Percentiles rank a stretch among this genome's conserved stretches.
Conservation (phyloP, 2,797 vertebrate genomes). For the Nannoperca australis region DNA sequence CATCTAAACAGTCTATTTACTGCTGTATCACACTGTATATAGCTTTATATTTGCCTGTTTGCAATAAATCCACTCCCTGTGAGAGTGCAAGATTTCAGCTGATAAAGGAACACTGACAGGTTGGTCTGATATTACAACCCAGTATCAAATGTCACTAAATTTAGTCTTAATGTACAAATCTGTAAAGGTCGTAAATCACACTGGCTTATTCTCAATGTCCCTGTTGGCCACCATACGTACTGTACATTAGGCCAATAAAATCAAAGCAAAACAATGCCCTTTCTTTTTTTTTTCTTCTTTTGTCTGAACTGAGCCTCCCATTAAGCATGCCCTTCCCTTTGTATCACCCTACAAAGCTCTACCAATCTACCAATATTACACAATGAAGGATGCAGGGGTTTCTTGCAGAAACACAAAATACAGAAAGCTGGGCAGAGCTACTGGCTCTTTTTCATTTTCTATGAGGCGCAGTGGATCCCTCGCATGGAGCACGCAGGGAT, state of each 20-base stretch:
- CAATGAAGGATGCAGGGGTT: not conserved
- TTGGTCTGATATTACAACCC: not conserved
- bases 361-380: too few species aligned
- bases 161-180: not conserved
- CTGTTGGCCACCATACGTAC: not conserved
- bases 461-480: not conserved
- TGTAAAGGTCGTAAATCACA: not conserved
- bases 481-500: not conserved
- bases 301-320: not conserved
- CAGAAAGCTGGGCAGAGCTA: not conserved
- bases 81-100: not conserved
- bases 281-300: not conserved
- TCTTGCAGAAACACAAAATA: not conserved
- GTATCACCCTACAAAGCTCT: not conserved
- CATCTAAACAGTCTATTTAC: constrained; percentile 8
- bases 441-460: not conserved
- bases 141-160: not conserved
- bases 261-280: not conserved
- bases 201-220: not conserved
- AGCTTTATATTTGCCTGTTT: constrained; percentile 5
- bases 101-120: not conserved
- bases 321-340: not conserved
- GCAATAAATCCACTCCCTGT: not conserved
- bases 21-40: not conserved
- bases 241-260: not conserved